Evolutionary conservation across 1,140 invertebrate species (phyloP).

Genomic region (Hetaerina americana): DNA sequence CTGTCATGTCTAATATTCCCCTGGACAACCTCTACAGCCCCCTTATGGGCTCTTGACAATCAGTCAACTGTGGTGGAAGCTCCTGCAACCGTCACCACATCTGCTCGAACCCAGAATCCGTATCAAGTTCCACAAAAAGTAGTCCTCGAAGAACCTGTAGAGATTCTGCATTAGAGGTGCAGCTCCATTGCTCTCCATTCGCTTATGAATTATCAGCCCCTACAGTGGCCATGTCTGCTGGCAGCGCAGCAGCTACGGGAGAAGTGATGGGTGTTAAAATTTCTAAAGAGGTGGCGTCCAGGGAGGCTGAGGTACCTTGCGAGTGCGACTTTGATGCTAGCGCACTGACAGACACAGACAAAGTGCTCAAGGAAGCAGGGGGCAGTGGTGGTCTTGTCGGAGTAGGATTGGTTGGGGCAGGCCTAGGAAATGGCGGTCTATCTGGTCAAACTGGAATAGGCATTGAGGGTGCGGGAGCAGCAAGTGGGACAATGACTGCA

Average conservation of each 20-base stretch:
- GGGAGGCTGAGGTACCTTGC: background rate
- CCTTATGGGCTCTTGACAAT: background rate
- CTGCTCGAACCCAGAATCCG: background rate
- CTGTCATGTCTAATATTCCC: background rate
- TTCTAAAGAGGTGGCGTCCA: background rate
- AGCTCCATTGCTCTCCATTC: background rate
- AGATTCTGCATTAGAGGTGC: background rate
- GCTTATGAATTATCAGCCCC: background rate
- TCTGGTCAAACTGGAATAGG: background rate
- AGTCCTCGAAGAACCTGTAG: background rate
- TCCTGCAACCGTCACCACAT: background rate
- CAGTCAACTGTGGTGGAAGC: background rate
- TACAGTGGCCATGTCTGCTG: background rate
- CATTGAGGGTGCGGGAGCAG: background rate
- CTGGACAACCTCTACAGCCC: constrained; percentile 4
- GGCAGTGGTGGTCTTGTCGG: background rate
- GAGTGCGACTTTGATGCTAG: background rate
- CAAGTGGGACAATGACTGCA: background rate
- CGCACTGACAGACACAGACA: background rate
- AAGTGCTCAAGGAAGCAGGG: background rate
- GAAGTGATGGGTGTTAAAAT: background rate
- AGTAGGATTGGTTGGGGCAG: background rate
- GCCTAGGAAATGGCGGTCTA: background rate
- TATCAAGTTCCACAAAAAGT: background rate
- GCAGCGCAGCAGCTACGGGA: background rate